A percentile compares a stretch with the other conserved stretches of the same genome.
phyloP scores from a whole-genome alignment of 2,797 vertebrate species.

The Gallinago solitaria region DNA sequence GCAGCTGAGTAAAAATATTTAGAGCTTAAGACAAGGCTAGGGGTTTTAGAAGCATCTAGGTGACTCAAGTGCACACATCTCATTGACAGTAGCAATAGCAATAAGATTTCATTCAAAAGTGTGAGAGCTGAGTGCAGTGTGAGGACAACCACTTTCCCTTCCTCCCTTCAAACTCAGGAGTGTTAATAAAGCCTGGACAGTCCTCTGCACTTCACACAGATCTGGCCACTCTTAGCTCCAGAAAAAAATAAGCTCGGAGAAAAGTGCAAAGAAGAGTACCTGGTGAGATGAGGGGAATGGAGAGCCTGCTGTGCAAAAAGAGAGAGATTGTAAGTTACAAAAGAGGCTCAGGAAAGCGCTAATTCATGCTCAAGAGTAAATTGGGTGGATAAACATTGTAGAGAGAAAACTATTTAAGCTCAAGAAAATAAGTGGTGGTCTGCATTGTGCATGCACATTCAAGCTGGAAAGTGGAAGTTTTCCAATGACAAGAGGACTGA shows the following conservation, averaged over 20 bases:
- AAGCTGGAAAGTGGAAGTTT: neutral
- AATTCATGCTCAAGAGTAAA: neutral
- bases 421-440: neutral
- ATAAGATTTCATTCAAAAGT: neutral
- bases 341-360: neutral
- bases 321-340: neutral
- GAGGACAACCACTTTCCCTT: neutral
- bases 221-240: neutral
- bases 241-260: neutral
- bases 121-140: neutral
- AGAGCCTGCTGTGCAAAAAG: neutral
- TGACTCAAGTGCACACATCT: neutral
- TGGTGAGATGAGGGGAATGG: neutral
- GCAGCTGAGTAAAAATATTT: neutral
- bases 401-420: neutral
- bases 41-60: neutral
- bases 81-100: neutral
- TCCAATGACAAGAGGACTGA: neutral
- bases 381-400: neutral
- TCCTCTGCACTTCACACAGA: neutral
- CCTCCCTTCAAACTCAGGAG: neutral
- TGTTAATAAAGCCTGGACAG: neutral
- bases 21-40: neutral
- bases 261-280: neutral
- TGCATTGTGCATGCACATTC: neutral